Evolutionary conservation across 2,888 invertebrate genomes (phyloP).

Genomic region (Melinaea marsaeus): DNA sequence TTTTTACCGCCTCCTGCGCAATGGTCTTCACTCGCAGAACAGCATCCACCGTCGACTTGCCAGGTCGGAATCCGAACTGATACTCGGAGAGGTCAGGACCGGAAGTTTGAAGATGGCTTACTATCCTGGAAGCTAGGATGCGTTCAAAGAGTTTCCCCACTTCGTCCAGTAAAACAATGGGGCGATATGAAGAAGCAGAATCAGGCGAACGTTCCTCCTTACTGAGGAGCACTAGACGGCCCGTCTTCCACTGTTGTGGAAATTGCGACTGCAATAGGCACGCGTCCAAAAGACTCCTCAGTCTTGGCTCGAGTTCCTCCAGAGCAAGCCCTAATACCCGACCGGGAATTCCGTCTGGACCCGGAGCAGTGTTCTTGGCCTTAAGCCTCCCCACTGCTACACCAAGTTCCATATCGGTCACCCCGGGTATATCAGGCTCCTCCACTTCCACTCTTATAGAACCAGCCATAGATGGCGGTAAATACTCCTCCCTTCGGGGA

Average conservation of each 20-base stretch:
- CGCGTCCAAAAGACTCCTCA: conserved; percentile 12
- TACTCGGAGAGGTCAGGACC: conserved; percentile 18
- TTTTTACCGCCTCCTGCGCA: conserved; percentile 15
- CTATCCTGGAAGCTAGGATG: conserved; percentile 23
- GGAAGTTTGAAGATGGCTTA: conserved; percentile 9
- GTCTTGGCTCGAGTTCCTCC: conserved; percentile 10
- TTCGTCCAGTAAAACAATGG: conserved; percentile 30
- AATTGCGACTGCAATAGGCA: conserved; percentile 16
- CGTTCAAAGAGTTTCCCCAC: conserved; percentile 30
- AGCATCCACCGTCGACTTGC: conserved; percentile 21
- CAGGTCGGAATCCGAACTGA: conserved; percentile 20
- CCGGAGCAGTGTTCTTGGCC: conserved; percentile 18
- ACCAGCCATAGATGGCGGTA: too few relatives aligned
- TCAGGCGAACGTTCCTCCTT: conserved; percentile 17
- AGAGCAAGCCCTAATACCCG: conserved; percentile 13
- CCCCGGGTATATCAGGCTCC: neutral
- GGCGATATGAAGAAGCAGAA: conserved; percentile 25
- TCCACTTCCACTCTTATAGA: too few relatives aligned
- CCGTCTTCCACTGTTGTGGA: conserved; percentile 19
- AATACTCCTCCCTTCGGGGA: too few relatives aligned
- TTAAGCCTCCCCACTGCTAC: conserved; percentile 5
- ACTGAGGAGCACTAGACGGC: conserved; percentile 22
- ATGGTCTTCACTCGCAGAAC: conserved; percentile 14
- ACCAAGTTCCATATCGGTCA: neutral
- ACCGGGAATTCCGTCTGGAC: conserved; percentile 24